Conservation (phyloP, 2,888 invertebrate species). For the Hipparchia sbordonii region DNA sequence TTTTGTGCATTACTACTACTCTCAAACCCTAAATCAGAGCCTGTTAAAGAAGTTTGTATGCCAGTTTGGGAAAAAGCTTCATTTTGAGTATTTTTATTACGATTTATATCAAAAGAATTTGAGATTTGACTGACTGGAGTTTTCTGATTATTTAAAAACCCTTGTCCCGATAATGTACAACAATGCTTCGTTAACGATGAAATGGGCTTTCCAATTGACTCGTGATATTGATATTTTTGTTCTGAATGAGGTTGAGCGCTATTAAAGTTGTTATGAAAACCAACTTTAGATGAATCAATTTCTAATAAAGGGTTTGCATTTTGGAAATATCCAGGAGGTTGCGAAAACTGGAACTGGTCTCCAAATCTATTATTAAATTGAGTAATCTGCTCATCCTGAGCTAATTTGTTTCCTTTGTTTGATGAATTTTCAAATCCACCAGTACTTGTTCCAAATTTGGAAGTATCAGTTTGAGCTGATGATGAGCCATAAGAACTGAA, state of each 20-base stretch:
- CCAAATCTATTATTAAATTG: slow-evolving; percentile 41
- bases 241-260: slow-evolving; percentile 30
- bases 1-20: no score
- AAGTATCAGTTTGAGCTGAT: slow-evolving; percentile 24
- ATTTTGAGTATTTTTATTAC: not conserved
- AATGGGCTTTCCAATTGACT: not conserved
- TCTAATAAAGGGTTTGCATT: slow-evolving; percentile 29
- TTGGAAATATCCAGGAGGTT: slow-evolving; percentile 42
- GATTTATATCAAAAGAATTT: not conserved
- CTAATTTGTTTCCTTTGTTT: slow-evolving; percentile 39
- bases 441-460: slow-evolving; percentile 32
- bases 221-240: slow-evolving; percentile 34
- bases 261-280: not conserved
- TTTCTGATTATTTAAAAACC: not conserved
- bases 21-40: not conserved
- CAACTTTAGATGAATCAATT: not conserved
- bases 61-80: not conserved
- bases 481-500: slow-evolving; percentile 29
- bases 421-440: slow-evolving; percentile 7
- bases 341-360: slow-evolving; percentile 51
- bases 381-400: slow-evolving; percentile 39
- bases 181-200: slow-evolving; percentile 22
- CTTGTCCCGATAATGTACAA: slow-evolving; percentile 20
- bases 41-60: not conserved
- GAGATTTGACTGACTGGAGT: not conserved